Evolutionary conservation across 1,140 invertebrate species (phyloP).

Genomic region (Battus philenor): DNA sequence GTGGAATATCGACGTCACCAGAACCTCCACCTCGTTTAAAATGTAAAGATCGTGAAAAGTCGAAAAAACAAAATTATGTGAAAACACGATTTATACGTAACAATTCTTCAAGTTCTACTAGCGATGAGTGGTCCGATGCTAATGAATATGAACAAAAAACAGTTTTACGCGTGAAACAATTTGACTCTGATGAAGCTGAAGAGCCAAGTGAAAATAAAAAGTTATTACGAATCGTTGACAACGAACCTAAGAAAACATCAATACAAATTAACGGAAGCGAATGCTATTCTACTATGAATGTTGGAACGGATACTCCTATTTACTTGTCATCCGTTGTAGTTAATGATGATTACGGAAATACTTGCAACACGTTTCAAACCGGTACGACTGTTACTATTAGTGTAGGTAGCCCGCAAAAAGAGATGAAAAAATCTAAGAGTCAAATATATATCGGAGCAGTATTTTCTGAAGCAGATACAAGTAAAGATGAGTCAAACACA

Average conservation of each 20-base stretch:
- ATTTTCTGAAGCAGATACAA: slow-evolving; percentile 38
- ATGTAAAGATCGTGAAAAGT: slow-evolving; percentile 48
- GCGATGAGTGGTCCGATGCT: slow-evolving; percentile 67
- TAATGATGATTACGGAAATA: slow-evolving; percentile 70
- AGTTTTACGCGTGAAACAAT: slow-evolving; percentile 66
- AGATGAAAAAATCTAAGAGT: slow-evolving; percentile 62
- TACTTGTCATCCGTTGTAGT: slow-evolving; percentile 83
- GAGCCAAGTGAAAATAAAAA: slow-evolving; percentile 41
- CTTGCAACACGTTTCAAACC: slow-evolving; percentile 62
- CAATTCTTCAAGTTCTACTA: slow-evolving; percentile 63
- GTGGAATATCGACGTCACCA: slow-evolving; percentile 57
- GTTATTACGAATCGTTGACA: slow-evolving; percentile 35
- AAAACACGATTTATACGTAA: slow-evolving; percentile 70
- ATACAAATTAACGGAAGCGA: slow-evolving; percentile 85
- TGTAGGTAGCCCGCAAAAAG: slow-evolving; percentile 58
- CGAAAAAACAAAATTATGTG: slow-evolving; percentile 70
- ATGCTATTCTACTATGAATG: slow-evolving; percentile 81
- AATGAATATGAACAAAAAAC: slow-evolving; percentile 68
- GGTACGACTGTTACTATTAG: slow-evolving; percentile 78
- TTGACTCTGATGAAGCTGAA: slow-evolving; percentile 66
- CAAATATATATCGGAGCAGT: slow-evolving; percentile 72
- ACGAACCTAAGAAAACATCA: slow-evolving; percentile 81
- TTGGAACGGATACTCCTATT: slow-evolving; percentile 77
- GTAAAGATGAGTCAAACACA: slow-evolving; percentile 47
- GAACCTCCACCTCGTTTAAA: slow-evolving; percentile 70